These are phyloP conservation scores for Argyrosomus japonicus DNA, from an alignment of 2,113 vertebrate genomes.

Conservation along the genomic window DNA sequence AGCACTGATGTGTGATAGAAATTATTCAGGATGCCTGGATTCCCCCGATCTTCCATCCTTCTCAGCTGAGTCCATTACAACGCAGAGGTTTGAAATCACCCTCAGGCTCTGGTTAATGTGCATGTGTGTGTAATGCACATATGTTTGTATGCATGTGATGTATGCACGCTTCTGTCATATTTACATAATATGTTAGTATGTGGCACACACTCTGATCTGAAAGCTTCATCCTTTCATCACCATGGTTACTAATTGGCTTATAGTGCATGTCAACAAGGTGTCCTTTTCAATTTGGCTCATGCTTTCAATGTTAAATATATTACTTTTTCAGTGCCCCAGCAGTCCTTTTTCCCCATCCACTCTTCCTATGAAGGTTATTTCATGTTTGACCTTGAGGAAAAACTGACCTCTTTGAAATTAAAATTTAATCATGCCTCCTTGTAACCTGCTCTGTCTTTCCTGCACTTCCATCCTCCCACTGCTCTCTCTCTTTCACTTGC, in stretches of 20 bases:
- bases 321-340: slow-evolving; percentile 15
- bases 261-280: slow-evolving; percentile 38
- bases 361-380: slow-evolving; percentile 70
- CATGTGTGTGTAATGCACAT: neutral
- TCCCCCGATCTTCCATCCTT: slow-evolving; percentile 48
- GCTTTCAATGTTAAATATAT: slow-evolving; percentile 21
- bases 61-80: slow-evolving; percentile 54
- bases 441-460: slow-evolving; percentile 56
- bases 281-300: slow-evolving; percentile 29
- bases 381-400: slow-evolving; percentile 69
- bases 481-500: slow-evolving; percentile 5
- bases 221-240: slow-evolving; percentile 48
- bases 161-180: slow-evolving; percentile 28
- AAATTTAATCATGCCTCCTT: slow-evolving; percentile 57
- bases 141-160: slow-evolving; percentile 7
- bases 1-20: slow-evolving; percentile 67
- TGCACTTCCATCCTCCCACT: slow-evolving; percentile 35
- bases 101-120: neutral
- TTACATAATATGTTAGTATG: slow-evolving; percentile 4
- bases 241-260: slow-evolving; percentile 72
- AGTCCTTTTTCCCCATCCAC: slow-evolving; percentile 15
- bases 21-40: slow-evolving; percentile 68
- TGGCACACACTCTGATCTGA: slow-evolving; percentile 23
- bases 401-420: slow-evolving; percentile 68
- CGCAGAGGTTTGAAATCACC: slow-evolving; percentile 48